Evolutionary conservation across 23 tunicate genomes (phyloP), one percentile per base, ranked within the genome.

Genomic region (Ciona savignyi): DNA sequence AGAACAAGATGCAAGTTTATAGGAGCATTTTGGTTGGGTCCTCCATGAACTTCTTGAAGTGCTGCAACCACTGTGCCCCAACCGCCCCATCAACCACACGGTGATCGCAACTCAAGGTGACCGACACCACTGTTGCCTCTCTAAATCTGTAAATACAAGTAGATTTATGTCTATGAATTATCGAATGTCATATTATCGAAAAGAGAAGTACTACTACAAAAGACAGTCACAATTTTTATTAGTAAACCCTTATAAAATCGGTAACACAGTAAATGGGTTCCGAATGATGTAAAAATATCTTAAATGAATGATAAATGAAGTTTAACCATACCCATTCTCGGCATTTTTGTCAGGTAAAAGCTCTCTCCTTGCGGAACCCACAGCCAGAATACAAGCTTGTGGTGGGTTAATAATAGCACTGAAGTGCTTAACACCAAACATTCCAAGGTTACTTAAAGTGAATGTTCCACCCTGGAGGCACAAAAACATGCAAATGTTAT

Each of bases 391-490:
- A 32, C 96, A 91, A 22, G 99, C 73, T 65, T 95, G 99, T 2
- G 99, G 99, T 33, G 99, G 96, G 72, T 95, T 95, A 15, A 95
- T 95, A 25, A 95, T 83, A 2, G 99, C 99, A 60, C 98, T 95
- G 81, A 95, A 95, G 76, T 95, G 83, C 30, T 91, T 88, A 15
- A 95, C 86, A 20, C 99, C 99, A 80, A 88, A 95, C 99, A 95
- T 95, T 3, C 99, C 99, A 48, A 95, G 82, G 65, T 95, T 95
- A 66, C 96, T 89, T 31, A 95, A 84, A 15, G 96, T 95, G 66
- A 95, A 95, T 1, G 93, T 86, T 49, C 97, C 97, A 25, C 97
- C 97, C 97, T 91, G 78, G 23, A 65, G 35, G 61, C 60, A 30
- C 25, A 27, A 32, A 25, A 48, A 81, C 85, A n/a, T n/a, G n/a